Conservation (phyloP, 92 coral and sea anemone species). For the Zoanthus sansibaricus region DNA sequence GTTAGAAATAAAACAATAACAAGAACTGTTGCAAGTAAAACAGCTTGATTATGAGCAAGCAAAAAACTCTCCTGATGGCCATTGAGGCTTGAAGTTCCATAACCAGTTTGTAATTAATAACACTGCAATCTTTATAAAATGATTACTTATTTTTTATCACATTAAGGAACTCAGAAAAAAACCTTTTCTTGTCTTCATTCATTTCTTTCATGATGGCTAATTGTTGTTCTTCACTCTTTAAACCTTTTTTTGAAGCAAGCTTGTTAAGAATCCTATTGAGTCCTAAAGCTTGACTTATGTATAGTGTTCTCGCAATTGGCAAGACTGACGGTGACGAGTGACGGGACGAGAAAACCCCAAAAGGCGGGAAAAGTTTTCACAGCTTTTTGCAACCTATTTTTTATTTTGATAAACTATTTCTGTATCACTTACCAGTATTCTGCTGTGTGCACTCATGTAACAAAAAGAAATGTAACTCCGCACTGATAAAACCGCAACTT, state of each 20-base stretch:
- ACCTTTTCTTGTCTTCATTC: slow-evolving; percentile 1
- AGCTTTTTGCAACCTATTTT: neutral
- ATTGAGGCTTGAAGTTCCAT: slow-evolving; percentile 3
- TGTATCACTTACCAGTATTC: neutral
- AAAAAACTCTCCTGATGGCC: slow-evolving; percentile 16
- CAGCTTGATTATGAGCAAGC: slow-evolving; percentile 13
- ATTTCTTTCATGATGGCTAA: slow-evolving; percentile 16
- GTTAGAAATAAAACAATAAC: neutral
- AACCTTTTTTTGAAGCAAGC: slow-evolving; percentile 1
- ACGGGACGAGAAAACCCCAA: slow-evolving; percentile 11
- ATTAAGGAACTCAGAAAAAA: slow-evolving; percentile 9
- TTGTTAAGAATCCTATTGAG: slow-evolving; percentile 13
- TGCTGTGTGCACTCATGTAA: neutral
- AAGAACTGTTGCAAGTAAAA: slow-evolving; percentile 4
- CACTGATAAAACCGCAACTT: slow-evolving; percentile 15
- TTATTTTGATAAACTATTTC: neutral
- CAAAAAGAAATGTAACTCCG: neutral
- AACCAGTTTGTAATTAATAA: slow-evolving; percentile 5
- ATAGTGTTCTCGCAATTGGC: slow-evolving; percentile 1
- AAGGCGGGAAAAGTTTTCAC: slow-evolving; percentile 3
- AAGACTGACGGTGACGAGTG: neutral
- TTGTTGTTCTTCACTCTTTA: slow-evolving; percentile 11
- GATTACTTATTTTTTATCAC: slow-evolving; percentile 12
- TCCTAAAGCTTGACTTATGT: slow-evolving; percentile 5
- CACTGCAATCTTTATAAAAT: slow-evolving; percentile 1